phyloP scores from a whole-genome alignment of 2,888 invertebrate genomes.

The Hyles lineata region DNA sequence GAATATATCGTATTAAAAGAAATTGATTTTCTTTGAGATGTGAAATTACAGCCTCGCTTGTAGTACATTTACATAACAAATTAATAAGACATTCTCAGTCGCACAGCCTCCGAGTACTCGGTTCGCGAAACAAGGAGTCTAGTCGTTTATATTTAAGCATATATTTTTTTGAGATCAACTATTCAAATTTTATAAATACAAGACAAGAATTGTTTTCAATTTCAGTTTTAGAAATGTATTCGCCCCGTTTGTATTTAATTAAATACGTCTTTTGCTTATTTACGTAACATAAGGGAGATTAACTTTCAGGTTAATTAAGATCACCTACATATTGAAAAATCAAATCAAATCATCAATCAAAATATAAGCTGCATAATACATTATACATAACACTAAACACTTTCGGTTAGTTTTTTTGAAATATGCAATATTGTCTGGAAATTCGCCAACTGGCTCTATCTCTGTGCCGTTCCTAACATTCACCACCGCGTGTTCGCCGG shows the following conservation, averaged over 20 bases:
- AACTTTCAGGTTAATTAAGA: background rate
- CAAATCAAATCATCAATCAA: too few species aligned
- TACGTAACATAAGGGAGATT: background rate
- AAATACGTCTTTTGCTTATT: too few species aligned
- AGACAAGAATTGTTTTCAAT: too few species aligned
- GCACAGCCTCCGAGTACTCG: too few species aligned
- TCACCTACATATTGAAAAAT: background rate
- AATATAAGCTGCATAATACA: background rate
- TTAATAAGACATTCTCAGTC: background rate
- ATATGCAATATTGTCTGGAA: constrained; percentile 60
- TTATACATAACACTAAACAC: constrained; percentile 36
- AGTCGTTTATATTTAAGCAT: too few species aligned
- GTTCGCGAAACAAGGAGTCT: too few species aligned
- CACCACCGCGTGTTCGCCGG: constrained; percentile 49
- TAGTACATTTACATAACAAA: background rate
- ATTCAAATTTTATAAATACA: too few species aligned
- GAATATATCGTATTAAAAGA: background rate
- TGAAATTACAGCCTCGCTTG: background rate
- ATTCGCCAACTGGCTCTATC: constrained; percentile 62
- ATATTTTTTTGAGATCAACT: too few species aligned
- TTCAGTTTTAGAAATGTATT: too few species aligned
- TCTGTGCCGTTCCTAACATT: constrained; percentile 44
- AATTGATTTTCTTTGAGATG: background rate
- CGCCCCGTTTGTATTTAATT: too few species aligned
- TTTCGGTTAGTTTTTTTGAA: constrained; percentile 51